Evolutionary conservation across 2,113 vertebrate genomes (phyloP).

Genomic region (Tiliqua scincoides): DNA sequence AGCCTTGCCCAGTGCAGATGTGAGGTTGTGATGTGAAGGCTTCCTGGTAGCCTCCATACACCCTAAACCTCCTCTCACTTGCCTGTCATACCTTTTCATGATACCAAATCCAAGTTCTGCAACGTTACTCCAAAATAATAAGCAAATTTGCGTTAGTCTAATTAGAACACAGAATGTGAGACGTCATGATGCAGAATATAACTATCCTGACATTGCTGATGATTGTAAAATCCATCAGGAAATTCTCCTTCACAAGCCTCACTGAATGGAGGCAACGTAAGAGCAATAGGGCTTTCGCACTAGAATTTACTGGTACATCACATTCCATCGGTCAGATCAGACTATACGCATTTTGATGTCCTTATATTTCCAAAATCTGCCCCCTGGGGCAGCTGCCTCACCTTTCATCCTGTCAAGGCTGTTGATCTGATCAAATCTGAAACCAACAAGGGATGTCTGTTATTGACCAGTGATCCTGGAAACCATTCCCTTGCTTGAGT

Average conservation of each 20-base stretch:
- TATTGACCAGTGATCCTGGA: background rate
- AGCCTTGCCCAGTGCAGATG: constrained; percentile 8
- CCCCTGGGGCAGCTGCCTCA: background rate
- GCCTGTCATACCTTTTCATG: background rate
- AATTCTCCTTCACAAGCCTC: background rate
- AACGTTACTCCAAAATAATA: background rate
- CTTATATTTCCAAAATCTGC: background rate
- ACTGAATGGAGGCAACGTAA: background rate
- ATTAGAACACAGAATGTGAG: background rate
- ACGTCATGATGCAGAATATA: background rate
- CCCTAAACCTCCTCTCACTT: background rate
- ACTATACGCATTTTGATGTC: background rate
- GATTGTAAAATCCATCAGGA: background rate
- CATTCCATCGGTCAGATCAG: no score
- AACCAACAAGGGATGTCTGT: background rate
- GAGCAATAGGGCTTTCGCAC: no score
- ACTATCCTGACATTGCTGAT: background rate
- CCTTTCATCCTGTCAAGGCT: background rate
- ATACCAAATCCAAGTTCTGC: background rate
- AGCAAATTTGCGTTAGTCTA: background rate
- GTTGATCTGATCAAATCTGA: background rate
- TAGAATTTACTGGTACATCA: background rate
- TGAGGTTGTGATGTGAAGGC: background rate
- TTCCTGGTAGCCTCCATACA: background rate
- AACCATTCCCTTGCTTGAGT: background rate